Conservation (phyloP, 2,888 invertebrate genomes). For the Nycteola revayana region DNA sequence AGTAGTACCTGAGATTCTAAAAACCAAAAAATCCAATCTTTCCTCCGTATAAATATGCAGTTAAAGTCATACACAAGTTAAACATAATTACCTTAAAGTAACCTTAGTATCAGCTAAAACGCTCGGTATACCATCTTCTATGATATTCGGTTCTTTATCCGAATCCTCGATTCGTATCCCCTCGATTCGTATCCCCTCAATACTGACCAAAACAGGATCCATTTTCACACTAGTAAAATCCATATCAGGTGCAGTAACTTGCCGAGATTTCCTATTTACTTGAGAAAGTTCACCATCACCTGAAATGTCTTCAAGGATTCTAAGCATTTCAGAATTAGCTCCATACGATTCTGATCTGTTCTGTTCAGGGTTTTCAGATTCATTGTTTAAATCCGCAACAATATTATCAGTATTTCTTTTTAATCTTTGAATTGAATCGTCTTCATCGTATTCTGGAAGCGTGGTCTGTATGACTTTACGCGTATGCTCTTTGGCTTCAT, state of each 20-base stretch:
- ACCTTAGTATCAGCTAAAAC: constrained; percentile 83
- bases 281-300: constrained; percentile 2
- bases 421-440: constrained; percentile 20
- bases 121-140: constrained; percentile 84
- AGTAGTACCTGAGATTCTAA: too few relatives aligned
- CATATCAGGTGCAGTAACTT: constrained; percentile 24
- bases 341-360: too few relatives aligned
- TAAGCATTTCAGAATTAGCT: too few relatives aligned
- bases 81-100: constrained; percentile 76
- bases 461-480: too few relatives aligned
- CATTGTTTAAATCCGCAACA: background rate
- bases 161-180: constrained; percentile 83
- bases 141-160: constrained; percentile 78
- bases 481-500: too few relatives aligned
- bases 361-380: too few relatives aligned
- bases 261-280: constrained; percentile 21
- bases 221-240: constrained; percentile 42
- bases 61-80: too few relatives aligned
- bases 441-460: background rate
- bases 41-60: too few relatives aligned
- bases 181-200: constrained; percentile 81
- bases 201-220: constrained; percentile 36
- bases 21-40: too few relatives aligned
- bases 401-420: constrained; percentile 12
- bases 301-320: background rate